Base-by-base conservation (phyloP, 2,113 vertebrate species). In the Tyrannus savana region DNA sequence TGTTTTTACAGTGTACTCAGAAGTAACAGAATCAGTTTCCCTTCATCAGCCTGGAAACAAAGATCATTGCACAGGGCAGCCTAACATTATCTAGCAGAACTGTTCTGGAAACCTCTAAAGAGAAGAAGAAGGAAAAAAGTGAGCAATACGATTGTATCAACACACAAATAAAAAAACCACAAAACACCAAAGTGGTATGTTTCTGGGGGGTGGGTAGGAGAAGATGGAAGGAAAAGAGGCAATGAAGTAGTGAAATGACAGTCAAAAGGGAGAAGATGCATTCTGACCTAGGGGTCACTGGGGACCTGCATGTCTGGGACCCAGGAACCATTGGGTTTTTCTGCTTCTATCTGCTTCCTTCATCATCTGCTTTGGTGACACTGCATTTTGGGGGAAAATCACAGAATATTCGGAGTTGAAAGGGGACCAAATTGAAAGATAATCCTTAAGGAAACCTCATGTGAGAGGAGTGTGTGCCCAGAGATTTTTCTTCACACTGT, bases 101-200 rank as follows among this genome's bases (percentile, higher is more conserved):
- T 75, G 16, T 75, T 62, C 49, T 63, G 46, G 53, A 89, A 73
- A 73, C 18, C 7, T 56, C 33, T 59, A 39, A 67, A 67, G 19
- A 11, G 18, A 23, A 14, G 7, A 84, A 52, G 49, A 62, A 83
- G 3, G 7, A 22, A 49, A 46, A 50, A 67, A 37, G 4, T 15
- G 9, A 63, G 11, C 6, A 37, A 14, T 33, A 42, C 1, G 1
- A 41, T 52, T 75, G 7, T 10, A 50, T 44, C 3, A 14, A 28
- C 2, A 4, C 8, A 11, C 30, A 59, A 55, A 39, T 0, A 0
- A 14, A 22, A 56, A 4, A 19, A 8, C 7, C 44, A 17, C 0
- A 27, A 50, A 50, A 7, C 4, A 30, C 5, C 60, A 58, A 74
- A 63, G n/a, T 2, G 3, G 3, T 41, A 15, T 1, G 6, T 68